Evolutionary conservation across 2,888 invertebrate genomes (phyloP).

Genomic region (Parascotia fuliginaria): DNA sequence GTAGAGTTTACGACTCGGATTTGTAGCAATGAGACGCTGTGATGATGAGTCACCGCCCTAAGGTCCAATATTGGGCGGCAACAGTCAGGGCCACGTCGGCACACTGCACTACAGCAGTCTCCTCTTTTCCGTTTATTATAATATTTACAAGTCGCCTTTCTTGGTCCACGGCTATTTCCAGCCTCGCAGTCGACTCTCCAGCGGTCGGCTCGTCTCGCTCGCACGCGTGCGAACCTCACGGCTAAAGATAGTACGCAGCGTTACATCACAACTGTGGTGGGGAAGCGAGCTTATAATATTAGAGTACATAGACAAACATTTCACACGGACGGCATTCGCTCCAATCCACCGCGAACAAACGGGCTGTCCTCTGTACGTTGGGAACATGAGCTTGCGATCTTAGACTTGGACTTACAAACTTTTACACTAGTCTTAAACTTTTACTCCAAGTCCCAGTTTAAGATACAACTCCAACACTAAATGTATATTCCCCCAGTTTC

Average conservation of each 20-base stretch:
- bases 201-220: conserved; percentile 66
- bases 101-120: conserved; percentile 83
- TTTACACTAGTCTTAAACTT: no score
- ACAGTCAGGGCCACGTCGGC: conserved; percentile 77
- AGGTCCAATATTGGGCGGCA: conserved; percentile 61
- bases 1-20: conserved; percentile 38
- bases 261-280: conserved; percentile 83
- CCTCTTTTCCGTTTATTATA: conserved; percentile 83
- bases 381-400: conserved; percentile 44
- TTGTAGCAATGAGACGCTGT: conserved; percentile 20
- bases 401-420: conserved; percentile 41
- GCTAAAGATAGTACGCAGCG: conserved; percentile 79
- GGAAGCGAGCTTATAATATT: conserved; percentile 84
- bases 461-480: conserved; percentile 21
- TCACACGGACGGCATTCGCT: conserved; percentile 81
- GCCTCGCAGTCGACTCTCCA: conserved; percentile 73
- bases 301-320: conserved; percentile 83
- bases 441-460: conserved; percentile 15
- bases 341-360: conserved; percentile 69
- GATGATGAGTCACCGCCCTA: conserved; percentile 55
- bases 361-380: conserved; percentile 73
- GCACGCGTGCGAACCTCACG: conserved; percentile 58
- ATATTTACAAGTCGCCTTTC: conserved; percentile 87
- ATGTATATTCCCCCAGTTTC: conserved; percentile 11
- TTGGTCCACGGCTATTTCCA: conserved; percentile 87